phyloP scores from a whole-genome alignment of 2,888 invertebrate genomes.

The Orthonychiurus folsomi region DNA sequence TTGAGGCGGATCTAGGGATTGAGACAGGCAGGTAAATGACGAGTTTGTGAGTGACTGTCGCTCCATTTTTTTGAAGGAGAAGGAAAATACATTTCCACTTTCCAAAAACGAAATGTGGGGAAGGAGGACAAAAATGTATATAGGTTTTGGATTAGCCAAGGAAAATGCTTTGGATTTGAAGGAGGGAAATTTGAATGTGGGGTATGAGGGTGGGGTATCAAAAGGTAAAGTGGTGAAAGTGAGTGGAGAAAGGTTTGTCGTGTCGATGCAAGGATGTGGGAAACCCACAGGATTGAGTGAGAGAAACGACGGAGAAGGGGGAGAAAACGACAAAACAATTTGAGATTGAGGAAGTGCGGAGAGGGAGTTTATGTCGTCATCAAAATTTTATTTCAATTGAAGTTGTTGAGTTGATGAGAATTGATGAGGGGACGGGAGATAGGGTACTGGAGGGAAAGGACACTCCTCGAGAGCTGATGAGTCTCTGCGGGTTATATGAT shows the following conservation, averaged over 20 bases:
- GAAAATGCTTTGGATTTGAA: neutral
- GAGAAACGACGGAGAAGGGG: neutral
- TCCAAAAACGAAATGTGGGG: too few relatives aligned
- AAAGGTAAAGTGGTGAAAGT: constrained; percentile 16
- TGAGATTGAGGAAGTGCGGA: too few relatives aligned
- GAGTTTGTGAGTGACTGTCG: neutral
- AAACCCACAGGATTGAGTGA: too few relatives aligned
- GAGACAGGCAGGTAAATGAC: neutral
- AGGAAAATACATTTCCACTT: too few relatives aligned
- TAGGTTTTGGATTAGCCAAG: neutral
- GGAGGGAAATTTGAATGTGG: constrained; percentile 3
- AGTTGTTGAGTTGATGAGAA: neutral
- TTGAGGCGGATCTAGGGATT: neutral
- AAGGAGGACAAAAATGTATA: constrained; percentile 2
- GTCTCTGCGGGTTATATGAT: neutral
- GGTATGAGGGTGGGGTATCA: neutral
- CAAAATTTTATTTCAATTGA: neutral
- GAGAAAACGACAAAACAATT: too few relatives aligned
- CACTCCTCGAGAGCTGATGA: neutral
- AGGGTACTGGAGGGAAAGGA: neutral
- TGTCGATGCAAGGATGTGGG: too few relatives aligned
- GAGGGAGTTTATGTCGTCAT: neutral
- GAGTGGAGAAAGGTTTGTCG: constrained; percentile 7
- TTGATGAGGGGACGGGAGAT: neutral
- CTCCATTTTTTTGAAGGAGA: too few relatives aligned